Base-by-base conservation (phyloP, 2,113 vertebrate genomes). In the Cyprinodon variegatus region DNA sequence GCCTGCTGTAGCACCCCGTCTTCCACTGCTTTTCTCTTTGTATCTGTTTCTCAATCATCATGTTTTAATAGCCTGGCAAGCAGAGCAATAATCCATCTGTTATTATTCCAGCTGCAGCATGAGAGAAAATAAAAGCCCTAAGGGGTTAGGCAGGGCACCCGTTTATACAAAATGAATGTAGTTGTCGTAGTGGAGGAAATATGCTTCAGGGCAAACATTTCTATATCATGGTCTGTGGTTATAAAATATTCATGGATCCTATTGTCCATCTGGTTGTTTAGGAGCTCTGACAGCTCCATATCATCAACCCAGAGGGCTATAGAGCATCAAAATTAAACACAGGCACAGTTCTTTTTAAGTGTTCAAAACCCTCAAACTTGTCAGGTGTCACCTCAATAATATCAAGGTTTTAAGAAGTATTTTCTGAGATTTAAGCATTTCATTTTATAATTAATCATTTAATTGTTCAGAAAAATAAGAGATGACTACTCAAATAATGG, bases 51-150 rank as follows among this genome's bases (percentile, higher is more conserved):
- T 83, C 74, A 53, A 72, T 83, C 83, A 11, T 76, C 68, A 22
- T 78, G 72, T 84, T 88, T 89, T 88, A 88, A 84, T 83, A 84
- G 79, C 76, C 74, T n/a, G 83, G 89, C 74, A 79, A 85, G 77
- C 50, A 80, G 81, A 61, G 67, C 76, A 88, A 81, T 86, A 88
- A 90, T 75, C 76, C 79, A 39, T 78, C 29, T 62, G 60, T 93
- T 88, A 77, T 86, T 82, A 83, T 89, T 88, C 81, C 73, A 63
- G 62, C 81, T 8, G 75, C 63, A 71, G 74, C 83, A 60, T 74
- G 68, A 72, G 41, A n/a, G n/a, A 36, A 61, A 22, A 65, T 46
- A 39, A 68, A 43, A 64, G 74, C 61, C 74, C 77, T 0, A 38
- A 53, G 57, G 79, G 79, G 46, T 61, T 29, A 79, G 82, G 79